Base-by-base conservation (phyloP, 2,888 invertebrate species). In the Stenichneumon culpator region DNA sequence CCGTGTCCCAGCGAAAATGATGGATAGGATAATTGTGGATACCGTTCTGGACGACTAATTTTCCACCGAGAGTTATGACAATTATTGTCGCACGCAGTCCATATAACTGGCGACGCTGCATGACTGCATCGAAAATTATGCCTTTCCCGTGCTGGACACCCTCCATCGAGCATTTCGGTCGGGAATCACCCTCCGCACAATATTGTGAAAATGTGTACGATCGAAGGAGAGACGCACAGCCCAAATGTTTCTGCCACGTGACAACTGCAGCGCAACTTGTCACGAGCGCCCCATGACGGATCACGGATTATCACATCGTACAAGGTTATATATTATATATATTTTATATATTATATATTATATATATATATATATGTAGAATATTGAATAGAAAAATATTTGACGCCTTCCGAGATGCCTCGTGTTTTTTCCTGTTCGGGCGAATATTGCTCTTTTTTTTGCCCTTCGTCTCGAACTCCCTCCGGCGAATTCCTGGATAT, bases 231-330 rank as follows among this genome's bases (percentile, higher is more conserved):
- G 25, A 47, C 22, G n/a, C 60, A 78, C 50, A 28, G 44, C 25
- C 50, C 22, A 70, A 54, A 82, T 72, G 60, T 80, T 69, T 9
- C 4, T 4, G 88, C 83, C 86, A 86, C 85, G 82, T 84, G 84
- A 79, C 83, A 60, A 77, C 75, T 50, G 79, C 85, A 84, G 73
- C 82, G 16, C 16, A 25, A 16, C 60, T 63, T 28, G 77, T 87
- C 86, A 84, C 77, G 83, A 75, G 81, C 80, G 65, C 25, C 54
- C 54, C 63, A 70, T 82, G 82, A 80, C 80, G 69, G 83, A 86
- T 86, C 78, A 73, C 79, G 86, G 82, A 86, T 87, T 84, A 78
- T 72, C 79, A 78, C 82, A 72, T 88, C 83, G 83, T 86, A 83
- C 77, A 83, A 86, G 0, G 11, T 39, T 86, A 86, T 86, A 86